These are phyloP conservation scores for Coreoperca whiteheadi DNA, from an alignment of 2,113 vertebrate genomes.

Conservation along the genomic window DNA sequence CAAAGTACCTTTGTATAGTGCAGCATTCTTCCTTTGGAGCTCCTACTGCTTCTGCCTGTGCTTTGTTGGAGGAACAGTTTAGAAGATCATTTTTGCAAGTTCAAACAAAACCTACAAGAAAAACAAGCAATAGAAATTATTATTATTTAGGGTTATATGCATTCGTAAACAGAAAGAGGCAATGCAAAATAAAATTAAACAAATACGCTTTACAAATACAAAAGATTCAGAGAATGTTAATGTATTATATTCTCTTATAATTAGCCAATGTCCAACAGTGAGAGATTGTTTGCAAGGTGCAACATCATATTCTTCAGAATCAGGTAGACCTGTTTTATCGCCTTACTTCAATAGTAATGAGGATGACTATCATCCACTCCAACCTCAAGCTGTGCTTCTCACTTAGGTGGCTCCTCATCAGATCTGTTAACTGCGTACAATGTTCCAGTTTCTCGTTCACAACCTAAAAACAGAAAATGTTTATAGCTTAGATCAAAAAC, in stretches of 20 bases:
- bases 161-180: neutral
- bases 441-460: slow-evolving; percentile 98
- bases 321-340: slow-evolving; percentile 78
- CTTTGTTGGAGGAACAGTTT: slow-evolving; percentile 50
- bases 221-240: neutral
- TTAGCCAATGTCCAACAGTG: neutral
- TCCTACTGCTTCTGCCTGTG: slow-evolving; percentile 8
- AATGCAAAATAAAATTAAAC: neutral
- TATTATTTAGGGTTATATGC: neutral
- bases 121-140: slow-evolving; percentile 32
- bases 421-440: slow-evolving; percentile 94
- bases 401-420: slow-evolving; percentile 96
- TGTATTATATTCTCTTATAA: neutral
- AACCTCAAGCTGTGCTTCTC: slow-evolving; percentile 93
- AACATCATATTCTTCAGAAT: neutral
- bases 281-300: neutral
- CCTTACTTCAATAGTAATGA: slow-evolving; percentile 97
- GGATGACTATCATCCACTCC: slow-evolving; percentile 99
- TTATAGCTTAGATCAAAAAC: neutral
- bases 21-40: slow-evolving; percentile 22
- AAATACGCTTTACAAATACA: no score
- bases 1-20: slow-evolving; percentile 44
- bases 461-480: slow-evolving; percentile 82
- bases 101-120: slow-evolving; percentile 91
- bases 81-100: slow-evolving; percentile 90